Evolutionary conservation across 1,140 invertebrate genomes (phyloP).

Genomic region (Nephila pilipes): DNA sequence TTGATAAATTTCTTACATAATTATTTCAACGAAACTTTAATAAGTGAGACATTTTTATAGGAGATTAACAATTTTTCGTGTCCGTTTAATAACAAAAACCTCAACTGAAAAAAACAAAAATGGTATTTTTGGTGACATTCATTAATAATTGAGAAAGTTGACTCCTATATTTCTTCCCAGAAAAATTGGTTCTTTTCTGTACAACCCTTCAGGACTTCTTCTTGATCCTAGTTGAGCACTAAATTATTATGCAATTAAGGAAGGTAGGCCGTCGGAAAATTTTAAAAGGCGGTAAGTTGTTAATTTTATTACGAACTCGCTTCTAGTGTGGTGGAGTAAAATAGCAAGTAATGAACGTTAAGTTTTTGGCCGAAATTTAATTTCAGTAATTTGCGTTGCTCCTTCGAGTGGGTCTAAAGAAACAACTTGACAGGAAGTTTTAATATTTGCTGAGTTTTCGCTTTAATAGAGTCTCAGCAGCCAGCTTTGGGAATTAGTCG

Average conservation of each 20-base stretch:
- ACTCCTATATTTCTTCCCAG: not conserved
- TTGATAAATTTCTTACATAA: not conserved
- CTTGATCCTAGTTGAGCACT: slow-evolving; percentile 55
- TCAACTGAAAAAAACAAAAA: too few relatives aligned
- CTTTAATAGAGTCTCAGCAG: slow-evolving; percentile 36
- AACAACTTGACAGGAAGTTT: slow-evolving; percentile 64
- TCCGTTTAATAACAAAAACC: too few relatives aligned
- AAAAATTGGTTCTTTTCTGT: slow-evolving; percentile 31
- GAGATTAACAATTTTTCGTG: too few relatives aligned
- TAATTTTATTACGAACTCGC: slow-evolving; percentile 64
- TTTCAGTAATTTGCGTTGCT: slow-evolving; percentile 63
- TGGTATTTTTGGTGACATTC: too few relatives aligned
- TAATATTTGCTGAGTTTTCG: slow-evolving; percentile 54
- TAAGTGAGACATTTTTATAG: too few relatives aligned
- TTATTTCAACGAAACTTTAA: too few relatives aligned
- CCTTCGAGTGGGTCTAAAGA: slow-evolving; percentile 29
- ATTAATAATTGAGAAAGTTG: not conserved
- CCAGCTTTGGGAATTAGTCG: slow-evolving; percentile 1
- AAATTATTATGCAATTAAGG: slow-evolving; percentile 71
- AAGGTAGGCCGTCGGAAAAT: slow-evolving; percentile 44
- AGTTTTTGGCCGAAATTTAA: slow-evolving; percentile 67
- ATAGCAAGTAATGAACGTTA: slow-evolving; percentile 67
- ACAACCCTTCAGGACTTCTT: not conserved
- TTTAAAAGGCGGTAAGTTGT: slow-evolving; percentile 72
- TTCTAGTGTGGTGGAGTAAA: slow-evolving; percentile 44